phyloP scores from a whole-genome alignment of 2,797 vertebrate genomes.

The Poecilia picta region DNA sequence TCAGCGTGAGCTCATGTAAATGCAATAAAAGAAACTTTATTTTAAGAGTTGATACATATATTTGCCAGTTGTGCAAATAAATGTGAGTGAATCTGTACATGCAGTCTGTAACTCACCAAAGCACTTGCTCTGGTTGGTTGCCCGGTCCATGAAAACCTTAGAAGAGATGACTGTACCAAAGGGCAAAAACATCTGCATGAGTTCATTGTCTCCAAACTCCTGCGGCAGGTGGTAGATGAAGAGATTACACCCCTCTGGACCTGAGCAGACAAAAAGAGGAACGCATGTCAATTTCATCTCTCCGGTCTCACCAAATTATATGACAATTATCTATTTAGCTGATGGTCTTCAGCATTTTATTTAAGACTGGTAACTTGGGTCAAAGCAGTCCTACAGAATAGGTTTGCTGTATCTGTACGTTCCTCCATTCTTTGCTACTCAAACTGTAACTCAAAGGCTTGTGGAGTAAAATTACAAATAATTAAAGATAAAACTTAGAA shows the following conservation, averaged over 20 bases:
- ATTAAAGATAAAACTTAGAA: not conserved
- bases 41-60: not conserved
- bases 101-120: conserved; percentile 86
- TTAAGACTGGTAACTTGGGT: not conserved
- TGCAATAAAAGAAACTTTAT: not conserved
- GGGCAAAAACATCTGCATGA: conserved; percentile 99
- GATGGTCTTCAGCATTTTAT: not conserved
- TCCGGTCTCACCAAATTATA: conserved; percentile 29
- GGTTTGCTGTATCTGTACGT: not conserved
- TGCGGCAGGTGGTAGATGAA: conserved; percentile 99
- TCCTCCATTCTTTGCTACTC: not conserved
- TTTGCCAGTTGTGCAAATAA: not conserved
- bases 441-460: not conserved
- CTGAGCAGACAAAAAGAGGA: conserved; percentile 73
- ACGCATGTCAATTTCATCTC: conserved; percentile 27
- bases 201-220: conserved; percentile 98
- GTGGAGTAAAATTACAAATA: not conserved
- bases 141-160: conserved; percentile 99
- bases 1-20: not conserved
- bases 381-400: conserved; percentile 25
- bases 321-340: conserved; percentile 34
- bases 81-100: not conserved
- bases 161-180: conserved; percentile 98
- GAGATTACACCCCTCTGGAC: conserved; percentile 99
- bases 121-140: conserved; percentile 99